phyloP scores from a whole-genome alignment of 2,888 invertebrate species.

The Aphrophora alni region DNA sequence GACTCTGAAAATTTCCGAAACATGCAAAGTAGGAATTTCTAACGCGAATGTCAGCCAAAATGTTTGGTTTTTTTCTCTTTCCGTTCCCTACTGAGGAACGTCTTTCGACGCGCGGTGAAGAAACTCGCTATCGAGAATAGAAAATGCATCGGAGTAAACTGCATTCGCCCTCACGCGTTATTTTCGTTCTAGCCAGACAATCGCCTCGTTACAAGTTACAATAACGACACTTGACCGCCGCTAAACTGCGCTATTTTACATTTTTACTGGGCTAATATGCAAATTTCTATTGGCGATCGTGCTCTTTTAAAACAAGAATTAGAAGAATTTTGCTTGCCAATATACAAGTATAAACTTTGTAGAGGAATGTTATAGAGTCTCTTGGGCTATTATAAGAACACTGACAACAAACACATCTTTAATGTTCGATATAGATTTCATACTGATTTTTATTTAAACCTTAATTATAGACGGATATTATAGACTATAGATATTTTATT shows the following conservation, averaged over 20 bases:
- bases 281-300: conserved; percentile 31
- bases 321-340: conserved; percentile 37
- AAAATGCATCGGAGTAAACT: neutral
- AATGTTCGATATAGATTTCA: no score
- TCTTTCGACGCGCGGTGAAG: neutral
- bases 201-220: neutral
- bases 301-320: conserved; percentile 34
- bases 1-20: neutral
- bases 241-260: conserved; percentile 10
- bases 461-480: no score
- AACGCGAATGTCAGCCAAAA: neutral
- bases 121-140: neutral
- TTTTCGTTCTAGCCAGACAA: conserved; percentile 16
- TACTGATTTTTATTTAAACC: no score
- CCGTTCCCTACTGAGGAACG: neutral
- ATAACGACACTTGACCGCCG: neutral
- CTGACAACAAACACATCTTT: neutral
- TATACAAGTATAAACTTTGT: conserved; percentile 26
- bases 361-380: conserved; percentile 16
- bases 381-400: neutral
- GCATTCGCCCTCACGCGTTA: neutral
- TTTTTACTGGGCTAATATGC: conserved; percentile 38
- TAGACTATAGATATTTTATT: no score
- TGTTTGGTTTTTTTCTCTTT: neutral
- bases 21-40: neutral